phyloP scores from a whole-genome alignment of 1,140 invertebrate species.

The Anastrepha ludens region DNA sequence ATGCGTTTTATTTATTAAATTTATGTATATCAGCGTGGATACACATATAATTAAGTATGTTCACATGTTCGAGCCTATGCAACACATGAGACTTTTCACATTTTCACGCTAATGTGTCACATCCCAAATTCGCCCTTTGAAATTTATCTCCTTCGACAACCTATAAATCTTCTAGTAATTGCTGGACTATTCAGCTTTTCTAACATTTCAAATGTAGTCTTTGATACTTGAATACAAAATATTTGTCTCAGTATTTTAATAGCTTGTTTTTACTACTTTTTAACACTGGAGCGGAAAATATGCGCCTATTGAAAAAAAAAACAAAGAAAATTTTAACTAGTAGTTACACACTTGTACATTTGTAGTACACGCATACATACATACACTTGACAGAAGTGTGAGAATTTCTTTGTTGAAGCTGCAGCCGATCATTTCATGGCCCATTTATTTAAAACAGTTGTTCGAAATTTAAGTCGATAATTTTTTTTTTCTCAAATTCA shows the following conservation, averaged over 20 bases:
- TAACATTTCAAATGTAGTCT: neutral
- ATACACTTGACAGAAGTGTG: neutral
- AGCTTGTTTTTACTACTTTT: no score
- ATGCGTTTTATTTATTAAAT: neutral
- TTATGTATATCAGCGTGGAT: neutral
- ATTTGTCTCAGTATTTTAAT: neutral
- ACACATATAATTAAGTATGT: neutral
- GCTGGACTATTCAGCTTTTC: neutral
- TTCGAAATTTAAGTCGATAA: neutral
- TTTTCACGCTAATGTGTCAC: neutral
- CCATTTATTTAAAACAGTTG: constrained; percentile 25
- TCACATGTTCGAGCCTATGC: neutral
- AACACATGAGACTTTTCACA: neutral
- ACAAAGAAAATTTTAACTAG: neutral
- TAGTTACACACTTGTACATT: neutral
- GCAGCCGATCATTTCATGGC: constrained; percentile 3
- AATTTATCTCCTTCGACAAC: neutral
- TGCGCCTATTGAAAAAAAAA: neutral
- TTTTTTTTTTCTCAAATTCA: neutral
- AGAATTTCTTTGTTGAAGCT: neutral
- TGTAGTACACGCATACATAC: neutral
- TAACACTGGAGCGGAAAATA: neutral
- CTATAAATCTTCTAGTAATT: constrained; percentile 24
- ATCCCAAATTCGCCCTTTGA: neutral
- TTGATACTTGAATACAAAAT: neutral